Evolutionary conservation across 2,113 vertebrate species (phyloP).

Genomic region (Ceyx margarethae): DNA sequence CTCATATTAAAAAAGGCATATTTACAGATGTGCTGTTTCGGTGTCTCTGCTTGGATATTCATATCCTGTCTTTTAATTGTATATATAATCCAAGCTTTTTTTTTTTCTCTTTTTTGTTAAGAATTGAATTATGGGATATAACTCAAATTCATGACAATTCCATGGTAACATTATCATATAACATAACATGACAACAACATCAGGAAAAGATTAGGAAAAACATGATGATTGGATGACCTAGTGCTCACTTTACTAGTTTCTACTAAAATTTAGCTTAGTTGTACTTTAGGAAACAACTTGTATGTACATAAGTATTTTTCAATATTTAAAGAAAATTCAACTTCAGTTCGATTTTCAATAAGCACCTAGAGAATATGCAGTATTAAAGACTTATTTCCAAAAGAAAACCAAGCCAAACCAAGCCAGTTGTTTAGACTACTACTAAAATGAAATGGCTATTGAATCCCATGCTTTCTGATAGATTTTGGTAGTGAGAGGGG

Average conservation of each 20-base stretch:
- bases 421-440: neutral
- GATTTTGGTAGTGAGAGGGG: neutral
- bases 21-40: neutral
- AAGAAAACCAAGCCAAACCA: neutral
- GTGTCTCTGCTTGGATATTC: neutral
- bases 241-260: neutral
- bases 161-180: no score
- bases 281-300: neutral
- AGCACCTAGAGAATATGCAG: neutral
- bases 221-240: neutral
- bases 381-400: neutral
- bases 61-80: neutral
- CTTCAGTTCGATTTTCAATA: neutral
- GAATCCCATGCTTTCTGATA: neutral
- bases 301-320: neutral
- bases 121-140: neutral
- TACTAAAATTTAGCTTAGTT: neutral
- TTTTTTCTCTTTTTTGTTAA: neutral
- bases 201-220: neutral
- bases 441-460: neutral
- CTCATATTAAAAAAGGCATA: neutral
- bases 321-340: neutral
- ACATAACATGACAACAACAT: neutral
- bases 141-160: neutral
- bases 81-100: neutral